Evolutionary conservation across 2,113 vertebrate species (phyloP).

Genomic region (Benitochromis conjunctus): DNA sequence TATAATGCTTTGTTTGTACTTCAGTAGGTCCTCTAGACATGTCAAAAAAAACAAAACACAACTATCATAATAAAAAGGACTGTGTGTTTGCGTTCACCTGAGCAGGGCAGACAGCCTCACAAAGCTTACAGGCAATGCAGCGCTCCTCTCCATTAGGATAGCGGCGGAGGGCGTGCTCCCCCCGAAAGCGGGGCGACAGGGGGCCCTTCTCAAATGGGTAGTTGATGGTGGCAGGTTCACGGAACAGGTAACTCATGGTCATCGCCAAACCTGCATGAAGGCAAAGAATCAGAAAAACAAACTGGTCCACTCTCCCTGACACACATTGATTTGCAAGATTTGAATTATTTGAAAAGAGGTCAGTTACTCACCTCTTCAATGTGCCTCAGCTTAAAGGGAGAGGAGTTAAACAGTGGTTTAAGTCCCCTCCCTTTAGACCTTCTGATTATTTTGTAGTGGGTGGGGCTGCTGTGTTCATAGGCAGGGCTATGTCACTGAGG

Average conservation of each 20-base stretch:
- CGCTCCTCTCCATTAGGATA: constrained; percentile 81
- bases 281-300: background rate
- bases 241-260: constrained; percentile 89
- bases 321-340: background rate
- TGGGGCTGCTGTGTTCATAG: background rate
- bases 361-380: background rate
- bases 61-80: background rate
- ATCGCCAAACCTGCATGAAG: constrained; percentile 79
- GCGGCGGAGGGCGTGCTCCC: constrained; percentile 84
- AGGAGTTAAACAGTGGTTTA: background rate
- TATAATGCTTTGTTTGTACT: background rate
- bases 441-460: background rate
- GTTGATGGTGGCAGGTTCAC: constrained; percentile 90
- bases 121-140: constrained; percentile 93
- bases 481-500: background rate
- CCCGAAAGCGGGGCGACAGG: constrained; percentile 85
- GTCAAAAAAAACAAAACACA: background rate
- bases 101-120: constrained; percentile 75
- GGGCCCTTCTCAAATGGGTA: constrained; percentile 95
- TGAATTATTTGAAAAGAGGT: background rate
- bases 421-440: background rate
- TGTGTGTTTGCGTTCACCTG: constrained; percentile 52
- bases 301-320: no score
- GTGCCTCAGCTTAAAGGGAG: background rate
- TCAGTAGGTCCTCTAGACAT: background rate